Conservation (phyloP, 2,797 vertebrate species). For the Oreortyx pictus region DNA sequence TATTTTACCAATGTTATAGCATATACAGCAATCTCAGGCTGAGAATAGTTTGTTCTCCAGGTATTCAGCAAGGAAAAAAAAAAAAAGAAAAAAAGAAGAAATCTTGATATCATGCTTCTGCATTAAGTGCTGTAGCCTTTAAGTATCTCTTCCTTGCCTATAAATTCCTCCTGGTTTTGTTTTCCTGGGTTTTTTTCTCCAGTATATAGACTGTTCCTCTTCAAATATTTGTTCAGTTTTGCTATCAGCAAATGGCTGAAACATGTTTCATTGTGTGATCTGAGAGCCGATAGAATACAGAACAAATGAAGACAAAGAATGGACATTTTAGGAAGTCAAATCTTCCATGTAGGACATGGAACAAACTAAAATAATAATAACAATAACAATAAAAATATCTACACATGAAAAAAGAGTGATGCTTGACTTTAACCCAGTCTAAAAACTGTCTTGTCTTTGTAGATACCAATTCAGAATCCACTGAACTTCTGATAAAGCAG, state of each 20-base stretch:
- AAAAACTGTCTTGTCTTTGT: neutral
- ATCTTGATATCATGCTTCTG: neutral
- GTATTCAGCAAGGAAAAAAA: neutral
- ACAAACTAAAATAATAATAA: neutral
- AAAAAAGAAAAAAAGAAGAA: neutral
- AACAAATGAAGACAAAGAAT: neutral
- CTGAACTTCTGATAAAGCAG: neutral
- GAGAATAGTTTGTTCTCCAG: neutral
- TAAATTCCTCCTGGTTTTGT: neutral
- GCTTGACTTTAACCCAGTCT: neutral
- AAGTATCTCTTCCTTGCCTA: neutral
- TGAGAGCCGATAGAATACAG: neutral
- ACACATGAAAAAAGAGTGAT: neutral
- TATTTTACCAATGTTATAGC: neutral
- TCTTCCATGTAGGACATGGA: neutral
- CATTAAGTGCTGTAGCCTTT: neutral
- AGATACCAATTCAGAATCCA: neutral
- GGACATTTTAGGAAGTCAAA: neutral
- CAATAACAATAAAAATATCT: neutral
- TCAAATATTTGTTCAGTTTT: neutral
- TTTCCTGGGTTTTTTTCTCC: neutral
- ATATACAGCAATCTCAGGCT: neutral
- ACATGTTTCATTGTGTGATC: neutral
- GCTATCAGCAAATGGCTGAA: neutral
- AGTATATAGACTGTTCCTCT: neutral